Evolutionary conservation across 2,888 invertebrate genomes (phyloP).

Genomic region (Phortica magna): DNA sequence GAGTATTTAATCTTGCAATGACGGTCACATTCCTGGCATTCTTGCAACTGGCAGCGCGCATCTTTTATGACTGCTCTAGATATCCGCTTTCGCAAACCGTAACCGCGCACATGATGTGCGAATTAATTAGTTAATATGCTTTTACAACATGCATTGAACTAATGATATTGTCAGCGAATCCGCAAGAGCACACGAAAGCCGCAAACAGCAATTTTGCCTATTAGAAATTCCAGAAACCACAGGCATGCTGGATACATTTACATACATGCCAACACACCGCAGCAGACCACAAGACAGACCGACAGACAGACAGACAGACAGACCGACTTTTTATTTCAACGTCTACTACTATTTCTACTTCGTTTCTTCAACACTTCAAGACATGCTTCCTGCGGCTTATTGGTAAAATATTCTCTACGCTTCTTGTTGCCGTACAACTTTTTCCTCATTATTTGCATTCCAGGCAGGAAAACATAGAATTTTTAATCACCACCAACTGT

Average conservation of each 20-base stretch:
- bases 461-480: conserved; percentile 47
- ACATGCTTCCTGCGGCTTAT: neutral
- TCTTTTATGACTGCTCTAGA: conserved; percentile 7
- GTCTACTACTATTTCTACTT: neutral
- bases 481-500: conserved; percentile 50
- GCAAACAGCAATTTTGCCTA: conserved; percentile 24
- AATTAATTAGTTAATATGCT: conserved; percentile 60
- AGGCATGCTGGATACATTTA: conserved; percentile 55
- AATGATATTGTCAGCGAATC: conserved; percentile 22
- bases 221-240: conserved; percentile 63
- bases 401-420: neutral
- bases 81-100: neutral
- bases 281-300: neutral
- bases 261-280: conserved; percentile 17
- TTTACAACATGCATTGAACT: conserved; percentile 23
- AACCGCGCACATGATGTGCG: conserved; percentile 37
- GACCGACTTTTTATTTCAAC: neutral
- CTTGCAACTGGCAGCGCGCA: neutral
- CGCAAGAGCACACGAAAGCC: conserved; percentile 20
- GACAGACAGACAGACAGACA: neutral
- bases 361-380: neutral
- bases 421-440: conserved; percentile 31
- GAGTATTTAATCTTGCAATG: neutral
- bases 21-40: conserved; percentile 16
- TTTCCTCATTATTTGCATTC: conserved; percentile 56